phyloP scores from a whole-genome alignment of 2,113 vertebrate species.

The Callithrix jacchus region DNA sequence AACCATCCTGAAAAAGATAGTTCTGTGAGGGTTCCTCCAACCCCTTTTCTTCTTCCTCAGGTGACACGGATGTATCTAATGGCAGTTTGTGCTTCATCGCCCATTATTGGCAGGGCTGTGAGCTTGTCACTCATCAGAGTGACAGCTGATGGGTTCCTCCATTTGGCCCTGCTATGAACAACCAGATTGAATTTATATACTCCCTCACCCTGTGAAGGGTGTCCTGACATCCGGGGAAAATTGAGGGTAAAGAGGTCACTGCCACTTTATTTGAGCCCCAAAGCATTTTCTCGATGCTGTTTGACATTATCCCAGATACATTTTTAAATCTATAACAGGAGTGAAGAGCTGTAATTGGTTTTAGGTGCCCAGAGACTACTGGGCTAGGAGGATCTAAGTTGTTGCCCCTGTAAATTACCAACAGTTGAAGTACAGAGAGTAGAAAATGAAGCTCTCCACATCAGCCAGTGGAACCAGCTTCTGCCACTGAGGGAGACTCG shows the following conservation, averaged over 20 bases:
- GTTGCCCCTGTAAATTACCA: constrained; percentile 28
- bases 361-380: constrained; percentile 68
- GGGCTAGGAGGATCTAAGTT: neutral
- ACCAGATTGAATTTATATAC: constrained; percentile 74
- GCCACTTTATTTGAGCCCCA: constrained; percentile 51
- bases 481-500: neutral
- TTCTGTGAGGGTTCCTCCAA: neutral
- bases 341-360: constrained; percentile 71
- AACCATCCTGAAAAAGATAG: neutral
- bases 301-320: constrained; percentile 72
- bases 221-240: constrained; percentile 66
- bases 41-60: neutral
- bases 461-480: neutral
- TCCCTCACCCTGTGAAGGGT: constrained; percentile 53
- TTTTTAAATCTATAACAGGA: constrained; percentile 65
- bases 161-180: constrained; percentile 61
- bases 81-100: constrained; percentile 16
- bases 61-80: neutral
- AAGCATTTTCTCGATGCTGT: constrained; percentile 47
- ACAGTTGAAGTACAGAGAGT: neutral
- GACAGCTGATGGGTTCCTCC: constrained; percentile 58
- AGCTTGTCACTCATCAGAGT: constrained; percentile 61
- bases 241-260: constrained; percentile 73
- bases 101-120: constrained; percentile 36
- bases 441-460: neutral